Percentiles rank a stretch among this genome's conserved stretches.
Evolutionary conservation across 1,140 invertebrate genomes (phyloP).

Genomic region (Uloborus diversus): DNA sequence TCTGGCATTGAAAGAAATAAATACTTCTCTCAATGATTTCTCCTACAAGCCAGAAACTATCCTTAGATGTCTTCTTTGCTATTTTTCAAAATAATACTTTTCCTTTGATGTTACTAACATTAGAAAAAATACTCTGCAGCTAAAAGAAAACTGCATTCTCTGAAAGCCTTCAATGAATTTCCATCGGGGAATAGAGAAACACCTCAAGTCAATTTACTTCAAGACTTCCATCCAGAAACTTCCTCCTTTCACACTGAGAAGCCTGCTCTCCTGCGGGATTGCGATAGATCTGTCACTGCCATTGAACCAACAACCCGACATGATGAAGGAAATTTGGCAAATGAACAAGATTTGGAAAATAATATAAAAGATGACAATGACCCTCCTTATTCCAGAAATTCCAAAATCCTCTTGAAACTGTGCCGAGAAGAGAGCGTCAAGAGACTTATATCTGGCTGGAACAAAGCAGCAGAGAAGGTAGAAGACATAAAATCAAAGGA

Average conservation of each 20-base stretch:
- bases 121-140: no score
- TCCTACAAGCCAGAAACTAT: no score
- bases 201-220: background rate
- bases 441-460: constrained; percentile 56
- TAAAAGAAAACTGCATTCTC: constrained; percentile 1
- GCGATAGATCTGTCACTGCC: no score
- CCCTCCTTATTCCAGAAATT: constrained; percentile 29
- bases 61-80: no score
- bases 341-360: background rate
- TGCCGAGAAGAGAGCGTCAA: constrained; percentile 58
- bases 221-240: background rate
- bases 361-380: constrained; percentile 22
- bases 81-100: no score
- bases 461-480: constrained; percentile 37
- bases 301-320: no score
- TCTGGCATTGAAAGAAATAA: no score
- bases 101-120: no score
- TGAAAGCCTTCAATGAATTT: background rate
- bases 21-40: no score
- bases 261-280: no score
- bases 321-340: no score
- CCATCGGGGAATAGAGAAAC: constrained; percentile 13
- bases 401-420: constrained; percentile 42
- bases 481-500: constrained; percentile 10
- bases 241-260: no score